A percentile compares a stretch with the other conserved stretches of the same genome.
phyloP scores from a whole-genome alignment of 2,888 invertebrate genomes.

The Megalurothrips usitatus region DNA sequence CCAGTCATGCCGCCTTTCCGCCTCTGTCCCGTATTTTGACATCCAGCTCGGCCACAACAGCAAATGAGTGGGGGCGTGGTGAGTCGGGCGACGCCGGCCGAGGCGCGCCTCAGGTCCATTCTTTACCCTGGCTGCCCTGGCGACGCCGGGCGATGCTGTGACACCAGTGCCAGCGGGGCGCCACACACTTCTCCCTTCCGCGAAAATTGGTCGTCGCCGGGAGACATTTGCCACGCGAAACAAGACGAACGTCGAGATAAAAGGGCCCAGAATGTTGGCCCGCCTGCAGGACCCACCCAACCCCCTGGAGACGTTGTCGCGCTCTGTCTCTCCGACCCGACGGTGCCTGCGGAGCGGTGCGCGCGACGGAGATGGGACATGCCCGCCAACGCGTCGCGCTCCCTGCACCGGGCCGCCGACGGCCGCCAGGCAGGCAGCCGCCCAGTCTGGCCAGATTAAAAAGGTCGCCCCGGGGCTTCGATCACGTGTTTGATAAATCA shows the following conservation, averaged over 20 bases:
- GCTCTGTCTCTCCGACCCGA: too few relatives aligned
- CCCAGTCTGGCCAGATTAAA: slow-evolving; percentile 11
- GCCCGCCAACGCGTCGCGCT: background rate
- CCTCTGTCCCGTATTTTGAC: too few relatives aligned
- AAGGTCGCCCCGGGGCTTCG: background rate
- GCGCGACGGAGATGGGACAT: background rate
- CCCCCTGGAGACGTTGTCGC: too few relatives aligned
- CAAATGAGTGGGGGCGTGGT: too few relatives aligned
- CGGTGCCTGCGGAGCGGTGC: too few relatives aligned
- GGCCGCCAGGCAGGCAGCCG: background rate
- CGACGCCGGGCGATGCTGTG: background rate
- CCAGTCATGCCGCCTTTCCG: too few relatives aligned
- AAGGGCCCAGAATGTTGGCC: background rate
- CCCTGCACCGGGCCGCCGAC: background rate
- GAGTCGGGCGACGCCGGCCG: too few relatives aligned
- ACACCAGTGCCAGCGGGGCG: background rate
- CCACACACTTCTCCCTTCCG: background rate
- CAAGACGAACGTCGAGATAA: slow-evolving; percentile 4
- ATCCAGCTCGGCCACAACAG: too few relatives aligned
- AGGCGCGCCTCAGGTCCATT: too few relatives aligned
- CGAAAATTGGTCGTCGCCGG: background rate
- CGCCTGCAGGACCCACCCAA: too few relatives aligned
- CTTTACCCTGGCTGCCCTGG: too few relatives aligned
- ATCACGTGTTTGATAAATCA: slow-evolving; percentile 26
- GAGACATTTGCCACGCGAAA: slow-evolving; percentile 12